Evolutionary conservation across 2,113 vertebrate genomes (phyloP).

Genomic region (Dermatemys mawii): DNA sequence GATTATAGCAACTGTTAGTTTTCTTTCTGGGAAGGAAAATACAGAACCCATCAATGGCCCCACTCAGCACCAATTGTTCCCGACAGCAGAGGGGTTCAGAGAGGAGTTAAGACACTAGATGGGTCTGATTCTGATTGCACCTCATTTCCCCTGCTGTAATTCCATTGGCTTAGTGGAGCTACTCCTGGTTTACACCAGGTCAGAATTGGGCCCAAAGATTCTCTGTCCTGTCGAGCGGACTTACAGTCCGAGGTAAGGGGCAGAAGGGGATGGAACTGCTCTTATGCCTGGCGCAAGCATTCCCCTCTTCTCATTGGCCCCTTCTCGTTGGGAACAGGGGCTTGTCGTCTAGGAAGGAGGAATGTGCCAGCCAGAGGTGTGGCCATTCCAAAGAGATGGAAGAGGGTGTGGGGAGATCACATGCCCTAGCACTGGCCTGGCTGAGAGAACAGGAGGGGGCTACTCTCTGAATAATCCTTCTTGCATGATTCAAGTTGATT

Average conservation of each 20-base stretch:
- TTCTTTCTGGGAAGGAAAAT: accelerated
- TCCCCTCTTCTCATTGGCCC: background rate
- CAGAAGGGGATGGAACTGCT: background rate
- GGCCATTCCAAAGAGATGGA: background rate
- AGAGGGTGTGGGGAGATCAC: background rate
- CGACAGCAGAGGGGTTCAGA: background rate
- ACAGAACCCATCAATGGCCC: accelerated
- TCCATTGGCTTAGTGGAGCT: background rate
- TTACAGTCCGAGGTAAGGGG: background rate
- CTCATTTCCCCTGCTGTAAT: background rate
- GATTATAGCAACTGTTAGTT: background rate
- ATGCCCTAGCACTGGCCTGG: background rate
- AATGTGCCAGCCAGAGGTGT: background rate
- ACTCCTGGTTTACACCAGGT: background rate
- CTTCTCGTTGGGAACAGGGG: too few relatives aligned
- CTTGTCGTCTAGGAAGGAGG: background rate
- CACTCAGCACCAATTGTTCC: background rate
- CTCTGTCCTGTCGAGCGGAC: background rate
- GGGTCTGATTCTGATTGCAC: background rate
- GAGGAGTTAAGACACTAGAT: background rate
- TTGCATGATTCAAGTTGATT: background rate
- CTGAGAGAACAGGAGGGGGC: background rate
- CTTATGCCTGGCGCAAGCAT: background rate
- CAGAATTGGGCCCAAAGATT: background rate
- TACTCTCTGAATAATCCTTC: background rate